Evolutionary conservation across 2,888 invertebrate species (phyloP).

Genomic region (Uropetala carovei): DNA sequence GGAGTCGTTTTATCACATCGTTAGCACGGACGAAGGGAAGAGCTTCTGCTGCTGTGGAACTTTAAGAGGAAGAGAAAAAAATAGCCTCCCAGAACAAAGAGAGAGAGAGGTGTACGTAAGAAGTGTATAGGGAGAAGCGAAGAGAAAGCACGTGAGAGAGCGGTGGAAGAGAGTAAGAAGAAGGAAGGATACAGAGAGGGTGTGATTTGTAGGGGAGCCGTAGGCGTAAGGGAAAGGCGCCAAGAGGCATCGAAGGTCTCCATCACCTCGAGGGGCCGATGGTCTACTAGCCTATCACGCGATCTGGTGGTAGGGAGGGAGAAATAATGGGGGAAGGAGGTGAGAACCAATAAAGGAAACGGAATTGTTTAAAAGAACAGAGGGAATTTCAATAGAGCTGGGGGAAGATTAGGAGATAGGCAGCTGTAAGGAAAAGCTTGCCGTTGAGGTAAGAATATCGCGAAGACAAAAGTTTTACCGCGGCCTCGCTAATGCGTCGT

Average conservation of each 20-base stretch:
- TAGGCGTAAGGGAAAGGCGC: slow-evolving; percentile 37
- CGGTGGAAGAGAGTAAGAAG: not conserved
- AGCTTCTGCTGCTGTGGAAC: not conserved
- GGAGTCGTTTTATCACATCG: not conserved
- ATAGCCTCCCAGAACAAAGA: not conserved
- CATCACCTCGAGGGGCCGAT: slow-evolving; percentile 49
- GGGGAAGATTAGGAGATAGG: not conserved
- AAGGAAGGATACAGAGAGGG: not conserved
- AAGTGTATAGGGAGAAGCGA: not conserved
- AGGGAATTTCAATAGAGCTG: slow-evolving; percentile 58
- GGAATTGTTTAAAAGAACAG: slow-evolving; percentile 51
- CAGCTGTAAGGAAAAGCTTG: not conserved
- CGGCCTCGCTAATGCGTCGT: not conserved
- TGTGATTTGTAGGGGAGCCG: slow-evolving; percentile 34
- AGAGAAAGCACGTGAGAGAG: not conserved
- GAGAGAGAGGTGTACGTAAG: not conserved
- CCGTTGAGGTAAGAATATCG: not conserved
- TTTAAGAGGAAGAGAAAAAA: not conserved
- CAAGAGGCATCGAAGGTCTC: slow-evolving; percentile 30
- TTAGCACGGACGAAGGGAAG: not conserved
- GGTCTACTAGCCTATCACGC: slow-evolving; percentile 43
- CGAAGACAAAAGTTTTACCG: not conserved
- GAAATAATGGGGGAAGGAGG: slow-evolving; percentile 52
- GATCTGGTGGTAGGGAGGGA: slow-evolving; percentile 31
- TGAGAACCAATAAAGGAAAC: slow-evolving; percentile 57